Percentiles rank a stretch among this genome's conserved stretches.
Evolutionary conservation across 1,140 invertebrate genomes (phyloP).

Genomic region (Coptotermes formosanus): DNA sequence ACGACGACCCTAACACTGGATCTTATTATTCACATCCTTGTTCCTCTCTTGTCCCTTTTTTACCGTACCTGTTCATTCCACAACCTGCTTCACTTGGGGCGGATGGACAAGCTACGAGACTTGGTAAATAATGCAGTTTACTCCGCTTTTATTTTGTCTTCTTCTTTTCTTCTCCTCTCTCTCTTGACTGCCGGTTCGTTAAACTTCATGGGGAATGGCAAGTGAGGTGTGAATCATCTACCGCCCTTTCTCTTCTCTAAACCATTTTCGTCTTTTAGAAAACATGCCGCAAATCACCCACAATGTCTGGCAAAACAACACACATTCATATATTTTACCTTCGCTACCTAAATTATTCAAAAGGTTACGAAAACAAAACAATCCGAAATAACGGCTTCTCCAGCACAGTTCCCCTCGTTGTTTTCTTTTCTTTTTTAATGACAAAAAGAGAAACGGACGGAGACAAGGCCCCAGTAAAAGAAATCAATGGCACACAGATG

Average conservation of each 20-base stretch:
- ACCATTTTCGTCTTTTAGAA: background rate
- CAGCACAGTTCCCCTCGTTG: background rate
- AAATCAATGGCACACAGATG: conserved; percentile 4
- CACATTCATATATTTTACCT: background rate
- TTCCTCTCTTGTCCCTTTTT: background rate
- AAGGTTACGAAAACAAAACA: background rate
- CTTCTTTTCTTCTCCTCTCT: background rate
- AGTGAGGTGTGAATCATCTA: conserved; percentile 7
- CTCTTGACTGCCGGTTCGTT: background rate
- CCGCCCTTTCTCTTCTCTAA: background rate
- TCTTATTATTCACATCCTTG: background rate
- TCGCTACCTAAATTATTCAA: background rate
- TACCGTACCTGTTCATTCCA: background rate
- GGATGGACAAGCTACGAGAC: background rate
- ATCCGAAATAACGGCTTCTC: background rate
- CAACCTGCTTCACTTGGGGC: background rate
- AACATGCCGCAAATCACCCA: background rate
- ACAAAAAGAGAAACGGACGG: no score
- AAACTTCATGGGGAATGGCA: background rate
- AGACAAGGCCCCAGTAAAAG: background rate
- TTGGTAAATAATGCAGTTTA: background rate
- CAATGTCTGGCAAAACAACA: background rate
- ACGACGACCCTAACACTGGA: background rate
- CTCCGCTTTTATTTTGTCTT: background rate
- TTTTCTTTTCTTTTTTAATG: no score